Evolutionary conservation across 1,140 invertebrate species (phyloP), one percentile per base, ranked within the genome.

Genomic region (Diabrotica virgifera): DNA sequence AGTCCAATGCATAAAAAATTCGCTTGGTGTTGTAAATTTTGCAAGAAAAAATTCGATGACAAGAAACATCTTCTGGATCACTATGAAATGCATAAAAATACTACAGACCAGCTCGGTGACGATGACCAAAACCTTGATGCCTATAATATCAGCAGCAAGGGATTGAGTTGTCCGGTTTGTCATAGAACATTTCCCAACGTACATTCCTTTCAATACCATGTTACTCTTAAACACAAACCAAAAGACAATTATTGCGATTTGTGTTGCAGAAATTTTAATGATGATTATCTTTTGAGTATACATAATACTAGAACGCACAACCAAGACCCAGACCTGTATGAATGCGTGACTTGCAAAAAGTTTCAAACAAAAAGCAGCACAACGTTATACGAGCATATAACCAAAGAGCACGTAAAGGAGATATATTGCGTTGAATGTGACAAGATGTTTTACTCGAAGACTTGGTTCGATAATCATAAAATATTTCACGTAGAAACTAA

Each of bases 121-220:
- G 67, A 69, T 8, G 52, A 68, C 24, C 65, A 72, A n/a, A 54
- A 74, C 58, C 60, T 78, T 73, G 73, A 66, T 24, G 77, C 75
- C 5, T 46, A 2, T 24, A 24, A 24, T 4, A 24, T 24, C 1
- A 24, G 24, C 24, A 24, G 24, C 24, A 24, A 24, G 1, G 24
- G 4, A 24, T 4, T 24, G 4, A 24, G 1, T 24, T 24, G 24
- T 24, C 24, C 24, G 4, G 4, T 24, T 24, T 24, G 24, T 24
- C 1, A 2, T 1, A 24, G 1, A 4, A 24, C 1, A 1, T 24
- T 2, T 24, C 1, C 24, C 24, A 24, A 24, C 24, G 4, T 24
- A 24, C 1, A 1, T 24, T 24, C 1, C 24, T 24, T 2, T 24
- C 24, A 70, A 12, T 65, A 68, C 9, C 71, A 72, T 36, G 53